Conservation (phyloP, 2,113 vertebrate genomes). For the Syrrhaptes paradoxus region DNA sequence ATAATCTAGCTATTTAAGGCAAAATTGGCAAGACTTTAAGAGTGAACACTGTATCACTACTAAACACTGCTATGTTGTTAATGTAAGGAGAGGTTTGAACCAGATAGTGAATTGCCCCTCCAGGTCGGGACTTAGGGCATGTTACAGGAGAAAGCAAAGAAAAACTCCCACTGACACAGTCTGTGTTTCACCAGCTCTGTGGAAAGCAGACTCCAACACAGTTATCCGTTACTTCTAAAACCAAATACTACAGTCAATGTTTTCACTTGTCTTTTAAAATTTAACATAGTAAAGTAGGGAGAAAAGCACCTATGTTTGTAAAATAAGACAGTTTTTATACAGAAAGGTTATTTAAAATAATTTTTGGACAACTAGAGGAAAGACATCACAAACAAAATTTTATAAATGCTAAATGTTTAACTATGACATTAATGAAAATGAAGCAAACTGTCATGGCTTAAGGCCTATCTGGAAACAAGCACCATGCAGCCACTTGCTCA, state of each 20-base stretch:
- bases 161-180: neutral
- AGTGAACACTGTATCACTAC: conserved; percentile 35
- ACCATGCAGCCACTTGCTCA: no score
- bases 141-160: neutral
- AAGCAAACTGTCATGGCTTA: neutral
- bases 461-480: no score
- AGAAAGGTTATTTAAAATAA: neutral
- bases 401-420: neutral
- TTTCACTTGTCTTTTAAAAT: conserved; percentile 4
- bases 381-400: neutral
- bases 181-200: neutral
- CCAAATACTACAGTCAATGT: neutral
- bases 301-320: neutral
- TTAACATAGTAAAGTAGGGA: neutral
- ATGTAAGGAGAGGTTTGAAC: conserved; percentile 35
- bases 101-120: conserved; percentile 4
- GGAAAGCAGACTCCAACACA: neutral
- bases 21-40: conserved; percentile 48
- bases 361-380: neutral
- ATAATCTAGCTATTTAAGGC: conserved; percentile 33
- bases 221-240: neutral
- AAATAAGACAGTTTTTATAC: neutral
- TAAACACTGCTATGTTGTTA: conserved; percentile 47
- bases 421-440: neutral
- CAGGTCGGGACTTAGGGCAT: neutral